A percentile compares a stretch with the other conserved stretches of the same genome.
Evolutionary conservation across 2,797 vertebrate species (phyloP).

Genomic region (Dipus sagitta): DNA sequence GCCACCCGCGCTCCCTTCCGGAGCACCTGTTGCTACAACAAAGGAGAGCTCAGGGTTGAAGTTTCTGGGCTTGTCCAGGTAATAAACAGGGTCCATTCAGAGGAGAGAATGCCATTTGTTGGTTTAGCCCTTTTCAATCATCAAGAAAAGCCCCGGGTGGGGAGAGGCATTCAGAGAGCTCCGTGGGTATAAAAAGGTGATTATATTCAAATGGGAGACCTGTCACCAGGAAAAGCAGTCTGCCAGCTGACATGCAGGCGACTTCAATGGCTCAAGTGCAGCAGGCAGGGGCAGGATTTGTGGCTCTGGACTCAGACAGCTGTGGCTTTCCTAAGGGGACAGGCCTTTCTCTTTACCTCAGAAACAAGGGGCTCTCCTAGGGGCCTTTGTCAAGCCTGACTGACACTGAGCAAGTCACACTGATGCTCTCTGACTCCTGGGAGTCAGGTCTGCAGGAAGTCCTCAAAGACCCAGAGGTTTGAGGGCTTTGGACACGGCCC

Average conservation of each 20-base stretch:
- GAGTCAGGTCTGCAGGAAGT: background rate
- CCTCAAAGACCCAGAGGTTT: background rate
- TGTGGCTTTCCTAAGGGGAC: background rate
- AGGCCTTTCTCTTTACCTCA: background rate
- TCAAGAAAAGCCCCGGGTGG: conserved; percentile 59
- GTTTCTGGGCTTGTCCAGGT: conserved; percentile 75
- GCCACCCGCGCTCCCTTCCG: conserved; percentile 40
- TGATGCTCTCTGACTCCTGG: background rate
- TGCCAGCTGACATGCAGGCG: conserved; percentile 45
- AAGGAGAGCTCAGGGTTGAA: conserved; percentile 69
- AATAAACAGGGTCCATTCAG: conserved; percentile 77
- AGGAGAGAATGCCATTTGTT: conserved; percentile 72
- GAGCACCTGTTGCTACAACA: conserved; percentile 80
- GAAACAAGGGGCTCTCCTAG: background rate
- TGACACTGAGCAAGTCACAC: background rate
- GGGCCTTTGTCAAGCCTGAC: background rate
- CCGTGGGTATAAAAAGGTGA: conserved; percentile 75
- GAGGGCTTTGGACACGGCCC: background rate
- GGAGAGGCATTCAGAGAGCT: conserved; percentile 68
- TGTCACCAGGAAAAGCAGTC: conserved; percentile 65
- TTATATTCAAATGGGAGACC: conserved; percentile 72
- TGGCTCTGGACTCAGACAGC: conserved; percentile 37
- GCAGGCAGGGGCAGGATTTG: conserved; percentile 53
- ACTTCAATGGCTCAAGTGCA: conserved; percentile 5
- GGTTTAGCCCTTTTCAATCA: conserved; percentile 78